Base-by-base conservation (phyloP, 2,113 vertebrate genomes). In the Platanista minor region DNA sequence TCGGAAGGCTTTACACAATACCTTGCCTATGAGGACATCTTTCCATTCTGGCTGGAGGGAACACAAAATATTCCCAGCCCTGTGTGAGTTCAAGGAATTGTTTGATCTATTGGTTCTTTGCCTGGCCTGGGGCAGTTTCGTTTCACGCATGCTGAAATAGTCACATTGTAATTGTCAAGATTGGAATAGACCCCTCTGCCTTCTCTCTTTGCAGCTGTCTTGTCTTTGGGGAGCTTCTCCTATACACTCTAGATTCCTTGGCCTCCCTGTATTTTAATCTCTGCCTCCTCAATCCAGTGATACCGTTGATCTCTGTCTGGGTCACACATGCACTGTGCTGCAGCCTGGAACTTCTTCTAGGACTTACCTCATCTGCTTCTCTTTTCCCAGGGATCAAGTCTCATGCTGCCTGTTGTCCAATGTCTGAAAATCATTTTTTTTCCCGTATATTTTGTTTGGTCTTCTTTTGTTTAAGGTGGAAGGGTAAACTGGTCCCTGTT, bases 21-120 rank as follows among this genome's bases (percentile, higher is more conserved):
- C 6, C 6, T 62, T 94, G 75, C 27, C 27, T 86, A 31, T 94
- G 90, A 78, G 46, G 36, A 18, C 15, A 61, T 95, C 46, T 95
- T 97, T 86, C 41, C 36, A 62, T 43, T 61, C 43, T 91, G 61
- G 29, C 61, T 95, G 43, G 61, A 59, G 64, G 62, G 64, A 94
- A 95, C 27, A 69, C 18, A 87, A 87, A 80, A 59, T 49, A 90
- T 62, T 95, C 49, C 88, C 52, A 74, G 64, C 46, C 31, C 21
- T 90, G 39, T 82, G 64, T 84, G 64, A 92, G 25, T 87, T 96
- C 69, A 95, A 77, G 67, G 33, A 94, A 74, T 90, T 90, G 14
- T 94, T 95, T 71, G 61, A 49, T 84, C 49, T 96, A 29, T 21
- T 87, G 43, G 57, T 64, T 93, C 43, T 87, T 72, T 86, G 20